These are phyloP conservation scores for Globia sparganii DNA, from an alignment of 2,888 invertebrate species.

Conservation along the genomic window DNA sequence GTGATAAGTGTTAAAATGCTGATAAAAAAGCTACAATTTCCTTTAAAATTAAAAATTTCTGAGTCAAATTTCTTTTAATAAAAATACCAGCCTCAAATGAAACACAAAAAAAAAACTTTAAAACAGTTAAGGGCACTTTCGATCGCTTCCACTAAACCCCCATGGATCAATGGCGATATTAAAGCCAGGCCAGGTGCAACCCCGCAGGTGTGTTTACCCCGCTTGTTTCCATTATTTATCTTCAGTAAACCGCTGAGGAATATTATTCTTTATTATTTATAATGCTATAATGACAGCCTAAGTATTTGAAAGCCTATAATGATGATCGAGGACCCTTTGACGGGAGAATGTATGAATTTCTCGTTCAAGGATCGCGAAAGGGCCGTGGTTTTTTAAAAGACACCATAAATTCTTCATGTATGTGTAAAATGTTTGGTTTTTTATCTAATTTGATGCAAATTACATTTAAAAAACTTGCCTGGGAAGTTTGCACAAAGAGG, in stretches of 20 bases:
- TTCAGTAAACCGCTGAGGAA: conserved; percentile 25
- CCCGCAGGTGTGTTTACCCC: conserved; percentile 62
- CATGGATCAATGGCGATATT: conserved; percentile 42
- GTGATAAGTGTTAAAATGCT: conserved; percentile 36
- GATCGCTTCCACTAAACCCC: conserved; percentile 32
- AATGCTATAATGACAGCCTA: conserved; percentile 48
- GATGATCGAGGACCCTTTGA: conserved; percentile 43
- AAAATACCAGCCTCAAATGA: not conserved
- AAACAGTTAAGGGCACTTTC: conserved; percentile 29
- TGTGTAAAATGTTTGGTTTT: conserved; percentile 5
- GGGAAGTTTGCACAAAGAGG: not conserved
- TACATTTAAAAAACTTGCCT: not conserved
- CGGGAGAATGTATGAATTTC: conserved; percentile 24
- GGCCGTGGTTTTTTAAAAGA: not conserved
- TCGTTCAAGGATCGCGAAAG: conserved; percentile 5
- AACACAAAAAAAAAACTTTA: conserved; percentile 18
- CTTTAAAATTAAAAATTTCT: not conserved
- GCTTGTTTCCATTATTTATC: conserved; percentile 39
- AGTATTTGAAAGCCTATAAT: conserved; percentile 50
- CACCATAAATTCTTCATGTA: not conserved
- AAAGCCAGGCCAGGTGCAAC: conserved; percentile 67
- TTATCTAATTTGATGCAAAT: not conserved
- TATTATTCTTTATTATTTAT: conserved; percentile 52
- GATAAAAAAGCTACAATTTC: conserved; percentile 18
- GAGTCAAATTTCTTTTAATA: not conserved